Conservation (phyloP, 2,888 invertebrate species). For the Tetramorium bicarinatum region DNA sequence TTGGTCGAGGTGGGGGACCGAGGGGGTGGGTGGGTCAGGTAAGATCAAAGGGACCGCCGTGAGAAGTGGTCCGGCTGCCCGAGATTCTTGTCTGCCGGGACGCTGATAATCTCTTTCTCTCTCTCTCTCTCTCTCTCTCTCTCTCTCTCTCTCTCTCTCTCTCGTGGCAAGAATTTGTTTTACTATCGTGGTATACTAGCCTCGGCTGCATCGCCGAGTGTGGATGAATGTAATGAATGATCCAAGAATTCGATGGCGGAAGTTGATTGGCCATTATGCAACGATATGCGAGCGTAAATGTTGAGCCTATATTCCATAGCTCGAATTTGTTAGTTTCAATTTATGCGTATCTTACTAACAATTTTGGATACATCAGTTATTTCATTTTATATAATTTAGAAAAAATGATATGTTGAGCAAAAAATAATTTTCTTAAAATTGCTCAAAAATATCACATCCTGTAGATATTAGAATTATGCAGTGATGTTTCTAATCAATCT, state of each 20-base stretch:
- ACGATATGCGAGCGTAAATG: neutral
- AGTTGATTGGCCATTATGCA: conserved; percentile 26
- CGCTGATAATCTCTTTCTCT: conserved; percentile 77
- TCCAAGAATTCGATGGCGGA: conserved; percentile 30
- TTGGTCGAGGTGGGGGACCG: conserved; percentile 76
- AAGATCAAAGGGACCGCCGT: conserved; percentile 84
- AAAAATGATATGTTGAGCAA: neutral
- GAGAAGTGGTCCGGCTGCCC: conserved; percentile 85
- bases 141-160: neutral
- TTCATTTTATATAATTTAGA: too few relatives aligned
- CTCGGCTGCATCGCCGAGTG: conserved; percentile 56
- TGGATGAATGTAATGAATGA: neutral
- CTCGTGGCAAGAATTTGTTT: conserved; percentile 81
- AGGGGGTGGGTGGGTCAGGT: conserved; percentile 76
- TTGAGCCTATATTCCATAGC: neutral
- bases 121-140: neutral
- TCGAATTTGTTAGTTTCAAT: neutral
- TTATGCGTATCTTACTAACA: neutral
- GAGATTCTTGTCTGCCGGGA: conserved; percentile 85
- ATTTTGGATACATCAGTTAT: neutral
- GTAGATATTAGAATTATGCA: neutral
- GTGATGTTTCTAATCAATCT: neutral
- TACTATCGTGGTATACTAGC: conserved; percentile 77
- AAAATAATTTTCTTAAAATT: neutral
- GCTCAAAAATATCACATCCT: neutral